phyloP scores from a whole-genome alignment of 2,797 vertebrate genomes.

The Tachyglossus aculeatus region DNA sequence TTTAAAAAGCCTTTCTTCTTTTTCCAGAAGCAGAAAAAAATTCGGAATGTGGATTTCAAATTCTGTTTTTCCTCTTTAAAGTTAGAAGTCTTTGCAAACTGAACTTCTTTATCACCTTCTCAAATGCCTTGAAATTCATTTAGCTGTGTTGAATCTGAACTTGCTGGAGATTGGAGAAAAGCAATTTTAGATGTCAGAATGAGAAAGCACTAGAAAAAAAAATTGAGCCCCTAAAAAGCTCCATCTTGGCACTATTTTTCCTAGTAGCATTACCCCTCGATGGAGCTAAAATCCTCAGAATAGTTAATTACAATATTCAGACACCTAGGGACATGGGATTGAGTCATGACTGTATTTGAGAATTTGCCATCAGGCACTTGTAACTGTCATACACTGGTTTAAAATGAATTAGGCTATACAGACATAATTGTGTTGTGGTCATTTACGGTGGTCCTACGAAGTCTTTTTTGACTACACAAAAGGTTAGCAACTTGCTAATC shows the following conservation, averaged over 20 bases:
- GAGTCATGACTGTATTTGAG: conserved; percentile 41
- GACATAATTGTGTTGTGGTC: too few species aligned
- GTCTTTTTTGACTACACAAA: too few species aligned
- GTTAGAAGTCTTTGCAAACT: conserved; percentile 25
- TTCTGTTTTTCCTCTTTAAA: conserved; percentile 8
- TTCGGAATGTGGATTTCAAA: not conserved
- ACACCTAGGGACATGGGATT: conserved; percentile 9
- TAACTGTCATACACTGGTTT: too few species aligned
- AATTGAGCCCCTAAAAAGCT: not conserved
- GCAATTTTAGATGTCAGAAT: conserved; percentile 61
- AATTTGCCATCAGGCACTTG: conserved; percentile 26
- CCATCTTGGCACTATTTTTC: conserved; percentile 23
- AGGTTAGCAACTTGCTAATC: too few species aligned
- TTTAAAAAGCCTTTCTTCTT: not conserved
- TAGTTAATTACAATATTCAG: conserved; percentile 53
- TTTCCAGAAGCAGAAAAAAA: not conserved
- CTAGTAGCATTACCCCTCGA: conserved; percentile 30
- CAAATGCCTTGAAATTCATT: conserved; percentile 48
- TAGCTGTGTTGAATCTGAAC: conserved; percentile 51
- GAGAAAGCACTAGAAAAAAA: conserved; percentile 46
- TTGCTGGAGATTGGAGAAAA: conserved; percentile 48
- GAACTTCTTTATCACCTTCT: conserved; percentile 33
- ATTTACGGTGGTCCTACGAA: too few species aligned
- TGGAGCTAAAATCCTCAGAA: conserved; percentile 26
- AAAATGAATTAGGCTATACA: too few species aligned